Evolutionary conservation across 2,113 vertebrate species (phyloP), one percentile per base, ranked within the genome.

Genomic region (Petromus typicus): DNA sequence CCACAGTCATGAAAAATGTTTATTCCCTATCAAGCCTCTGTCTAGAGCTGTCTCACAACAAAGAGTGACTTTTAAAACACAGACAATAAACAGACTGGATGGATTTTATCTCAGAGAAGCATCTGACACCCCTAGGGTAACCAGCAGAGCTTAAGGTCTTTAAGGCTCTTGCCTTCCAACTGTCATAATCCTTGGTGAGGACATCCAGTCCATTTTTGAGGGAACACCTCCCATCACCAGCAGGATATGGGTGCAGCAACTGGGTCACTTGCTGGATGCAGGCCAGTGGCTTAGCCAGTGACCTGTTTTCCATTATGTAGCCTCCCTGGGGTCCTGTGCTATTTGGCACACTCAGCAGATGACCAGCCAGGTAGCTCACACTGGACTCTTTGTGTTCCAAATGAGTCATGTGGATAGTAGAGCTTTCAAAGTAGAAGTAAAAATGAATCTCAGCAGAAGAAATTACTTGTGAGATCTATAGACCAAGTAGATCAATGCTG

Each of bases 11-110:
- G 11, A 66, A 14, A 45, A 87, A 69, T 37, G 22, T 61, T 79
- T 94, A 75, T 92, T 90, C 76, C 48, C 56, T 40, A 37, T 43
- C 20, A 63, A 88, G 43, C 48, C 40, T 80, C 61, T 94, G 40
- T 87, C n/a, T 88, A 40, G 95, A 82, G 48, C 66, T 87, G 43
- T 76, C 73, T 95, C 78, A 63, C 92, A 96, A 89, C 67, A 80
- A 89, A 83, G n/a, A 89, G n/a, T 71, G 80, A 69, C 83, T 96
- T 97, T 93, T 93, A 51, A 96, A 89, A 87, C 71, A 14, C 27
- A 82, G 61, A 78, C n/a, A 54, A 30, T 85, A 71, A 89, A 63
- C 48, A 90, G 40, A 40, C 22, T 25, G 89, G 22, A 61, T 43
- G 30, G 67, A 43, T 91, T 94, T 78, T 90, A 83, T 93, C 92